Evolutionary conservation across 2,797 vertebrate species (phyloP).

Genomic region (Helicolenus hilgendorfi): DNA sequence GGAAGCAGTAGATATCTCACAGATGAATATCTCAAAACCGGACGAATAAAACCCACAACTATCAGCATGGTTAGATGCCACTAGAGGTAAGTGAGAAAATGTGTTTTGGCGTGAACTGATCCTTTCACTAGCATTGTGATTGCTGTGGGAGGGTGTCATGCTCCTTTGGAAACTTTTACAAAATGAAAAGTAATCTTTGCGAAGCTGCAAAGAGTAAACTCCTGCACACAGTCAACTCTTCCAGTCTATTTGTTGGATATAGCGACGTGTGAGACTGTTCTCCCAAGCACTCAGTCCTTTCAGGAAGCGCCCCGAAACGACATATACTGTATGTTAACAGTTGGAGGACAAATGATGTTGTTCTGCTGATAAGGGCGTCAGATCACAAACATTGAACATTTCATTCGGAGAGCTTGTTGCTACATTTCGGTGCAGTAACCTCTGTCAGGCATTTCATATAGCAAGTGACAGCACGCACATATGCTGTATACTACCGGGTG

Average conservation of each 20-base stretch:
- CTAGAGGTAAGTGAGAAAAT: not conserved
- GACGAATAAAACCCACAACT: not conserved
- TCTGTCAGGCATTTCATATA: not conserved
- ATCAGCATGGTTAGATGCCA: not conserved
- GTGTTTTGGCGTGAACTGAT: not conserved
- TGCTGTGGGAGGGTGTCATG: not conserved
- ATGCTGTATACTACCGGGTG: not conserved
- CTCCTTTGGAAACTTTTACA: not conserved
- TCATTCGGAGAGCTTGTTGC: not conserved
- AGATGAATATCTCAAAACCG: not conserved
- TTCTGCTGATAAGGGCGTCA: not conserved
- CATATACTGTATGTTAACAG: not conserved
- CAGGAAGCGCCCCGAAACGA: not conserved
- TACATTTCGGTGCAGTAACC: not conserved
- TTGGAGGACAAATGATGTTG: not conserved
- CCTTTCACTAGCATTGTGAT: not conserved
- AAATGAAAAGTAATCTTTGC: slow-evolving; percentile 1
- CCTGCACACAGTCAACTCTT: not conserved
- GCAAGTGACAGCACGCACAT: not conserved
- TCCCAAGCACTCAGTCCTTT: slow-evolving; percentile 18
- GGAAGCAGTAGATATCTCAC: not conserved
- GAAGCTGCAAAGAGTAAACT: not conserved
- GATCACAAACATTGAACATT: not conserved
- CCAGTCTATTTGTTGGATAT: slow-evolving; percentile 11
- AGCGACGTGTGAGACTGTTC: not conserved